phyloP scores from a whole-genome alignment of 2,888 invertebrate genomes.

The Drosophila prostipennis region DNA sequence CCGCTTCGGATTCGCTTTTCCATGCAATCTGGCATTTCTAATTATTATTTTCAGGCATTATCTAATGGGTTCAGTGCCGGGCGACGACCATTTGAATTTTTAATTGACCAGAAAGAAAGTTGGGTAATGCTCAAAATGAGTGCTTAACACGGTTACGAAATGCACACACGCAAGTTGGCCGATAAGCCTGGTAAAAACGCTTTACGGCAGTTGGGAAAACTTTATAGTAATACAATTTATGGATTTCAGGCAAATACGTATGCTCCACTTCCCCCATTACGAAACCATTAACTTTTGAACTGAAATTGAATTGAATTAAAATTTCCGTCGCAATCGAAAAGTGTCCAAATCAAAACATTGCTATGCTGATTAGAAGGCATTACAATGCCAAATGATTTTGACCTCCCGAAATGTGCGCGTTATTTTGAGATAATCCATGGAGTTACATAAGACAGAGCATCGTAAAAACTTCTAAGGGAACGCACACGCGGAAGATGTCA shows the following conservation, averaged over 20 bases:
- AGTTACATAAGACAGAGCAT: constrained; percentile 24
- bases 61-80: constrained; percentile 45
- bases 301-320: neutral
- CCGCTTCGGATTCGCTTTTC: constrained; percentile 50
- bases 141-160: constrained; percentile 59
- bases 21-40: constrained; percentile 56
- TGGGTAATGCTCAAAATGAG: constrained; percentile 33
- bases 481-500: constrained; percentile 32
- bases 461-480: constrained; percentile 4
- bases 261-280: constrained; percentile 21
- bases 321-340: neutral
- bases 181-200: constrained; percentile 2
- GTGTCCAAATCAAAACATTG: constrained; percentile 13
- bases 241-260: constrained; percentile 1
- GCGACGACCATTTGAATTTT: constrained; percentile 54
- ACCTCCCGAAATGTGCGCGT: constrained; percentile 21
- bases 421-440: constrained; percentile 19
- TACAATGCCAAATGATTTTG: constrained; percentile 4
- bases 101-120: constrained; percentile 52
- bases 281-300: neutral
- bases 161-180: constrained; percentile 14
- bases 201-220: neutral
- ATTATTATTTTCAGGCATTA: constrained; percentile 60
- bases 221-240: constrained; percentile 9
- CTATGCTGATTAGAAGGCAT: constrained; percentile 19